phyloP scores from a whole-genome alignment of 2,113 vertebrate genomes.

The Bufo gargarizans region DNA sequence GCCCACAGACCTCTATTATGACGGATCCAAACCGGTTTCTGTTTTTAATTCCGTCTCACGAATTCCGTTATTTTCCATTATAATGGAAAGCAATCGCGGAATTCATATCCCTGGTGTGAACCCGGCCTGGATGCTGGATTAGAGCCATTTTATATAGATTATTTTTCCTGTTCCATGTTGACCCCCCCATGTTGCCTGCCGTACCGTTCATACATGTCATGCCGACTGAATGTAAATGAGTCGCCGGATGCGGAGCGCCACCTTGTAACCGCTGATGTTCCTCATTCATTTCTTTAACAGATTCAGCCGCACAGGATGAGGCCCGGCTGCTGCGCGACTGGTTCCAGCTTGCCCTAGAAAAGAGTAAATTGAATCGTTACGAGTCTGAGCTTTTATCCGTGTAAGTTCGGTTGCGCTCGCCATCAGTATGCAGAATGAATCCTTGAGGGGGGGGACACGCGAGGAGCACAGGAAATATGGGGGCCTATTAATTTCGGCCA shows the following conservation, averaged over 20 bases:
- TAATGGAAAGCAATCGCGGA: too few relatives aligned
- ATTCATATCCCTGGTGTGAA: too few relatives aligned
- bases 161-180: too few relatives aligned
- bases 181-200: too few relatives aligned
- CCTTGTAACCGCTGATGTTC: conserved; percentile 61
- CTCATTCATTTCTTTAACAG: conserved; percentile 71
- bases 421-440: conserved; percentile 38
- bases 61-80: too few relatives aligned
- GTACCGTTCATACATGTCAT: conserved; percentile 21
- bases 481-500: conserved; percentile 44
- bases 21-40: too few relatives aligned
- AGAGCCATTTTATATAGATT: too few relatives aligned
- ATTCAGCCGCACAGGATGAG: conserved; percentile 79
- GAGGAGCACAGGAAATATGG: conserved; percentile 9
- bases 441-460: conserved; percentile 28
- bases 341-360: conserved; percentile 92
- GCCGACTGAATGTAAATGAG: conserved; percentile 48
- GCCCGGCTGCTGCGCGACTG: conserved; percentile 86
- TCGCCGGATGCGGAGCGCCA: conserved; percentile 48
- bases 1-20: too few relatives aligned
- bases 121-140: too few relatives aligned
- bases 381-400: conserved; percentile 87
- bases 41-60: too few relatives aligned
- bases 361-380: conserved; percentile 88
- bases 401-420: conserved; percentile 72